These are phyloP conservation scores for Oedothorax gibbosus DNA, from an alignment of 1,140 invertebrate genomes.

Conservation along the genomic window DNA sequence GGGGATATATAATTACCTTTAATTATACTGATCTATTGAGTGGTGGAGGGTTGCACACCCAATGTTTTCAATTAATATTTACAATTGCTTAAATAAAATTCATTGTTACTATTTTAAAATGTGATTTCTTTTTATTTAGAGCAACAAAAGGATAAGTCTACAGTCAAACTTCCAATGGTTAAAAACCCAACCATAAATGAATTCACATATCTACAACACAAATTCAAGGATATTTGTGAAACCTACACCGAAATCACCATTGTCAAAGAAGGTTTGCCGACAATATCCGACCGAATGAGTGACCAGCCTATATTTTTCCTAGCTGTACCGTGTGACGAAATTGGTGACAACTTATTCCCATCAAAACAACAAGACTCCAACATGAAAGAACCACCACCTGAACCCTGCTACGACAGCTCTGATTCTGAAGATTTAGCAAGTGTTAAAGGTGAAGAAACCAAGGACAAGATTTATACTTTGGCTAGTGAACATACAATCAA, in stretches of 20 bases:
- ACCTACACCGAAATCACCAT: slow-evolving; percentile 75
- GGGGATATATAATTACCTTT: too few relatives aligned
- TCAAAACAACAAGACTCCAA: slow-evolving; percentile 29
- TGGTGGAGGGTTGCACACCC: background rate
- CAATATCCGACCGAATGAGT: slow-evolving; percentile 73
- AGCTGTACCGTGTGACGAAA: slow-evolving; percentile 75
- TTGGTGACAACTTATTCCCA: slow-evolving; percentile 69
- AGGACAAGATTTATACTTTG: slow-evolving; percentile 71
- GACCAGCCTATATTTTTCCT: slow-evolving; percentile 76
- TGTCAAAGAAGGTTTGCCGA: slow-evolving; percentile 73
- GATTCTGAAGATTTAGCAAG: slow-evolving; percentile 61
- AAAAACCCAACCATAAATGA: slow-evolving; percentile 19
- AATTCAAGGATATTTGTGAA: slow-evolving; percentile 75
- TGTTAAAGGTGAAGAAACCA: slow-evolving; percentile 40
- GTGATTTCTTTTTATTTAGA: background rate
- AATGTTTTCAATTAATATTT: background rate
- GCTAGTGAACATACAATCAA: slow-evolving; percentile 72
- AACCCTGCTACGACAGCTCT: slow-evolving; percentile 46
- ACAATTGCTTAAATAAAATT: background rate
- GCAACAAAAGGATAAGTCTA: background rate
- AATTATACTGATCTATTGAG: background rate
- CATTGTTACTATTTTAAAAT: background rate
- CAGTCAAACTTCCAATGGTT: background rate
- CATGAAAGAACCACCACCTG: background rate
- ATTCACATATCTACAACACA: slow-evolving; percentile 62